Percentiles rank a stretch among this genome's conserved stretches.
Evolutionary conservation across 2,888 invertebrate genomes (phyloP).

Genomic region (Latrodectus hesperus): DNA sequence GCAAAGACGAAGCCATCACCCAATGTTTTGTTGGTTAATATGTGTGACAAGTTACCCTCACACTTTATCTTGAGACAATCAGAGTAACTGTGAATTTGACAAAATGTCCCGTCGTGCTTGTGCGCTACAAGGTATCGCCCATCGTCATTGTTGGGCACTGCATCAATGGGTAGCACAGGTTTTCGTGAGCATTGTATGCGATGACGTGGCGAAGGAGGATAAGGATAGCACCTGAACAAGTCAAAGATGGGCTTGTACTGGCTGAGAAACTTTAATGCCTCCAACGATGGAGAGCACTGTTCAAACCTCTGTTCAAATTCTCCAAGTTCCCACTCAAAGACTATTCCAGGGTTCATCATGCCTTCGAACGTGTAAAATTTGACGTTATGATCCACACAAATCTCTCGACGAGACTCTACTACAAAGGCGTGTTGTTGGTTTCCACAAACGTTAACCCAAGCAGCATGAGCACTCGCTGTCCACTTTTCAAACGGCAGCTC

Average conservation of each 20-base stretch:
- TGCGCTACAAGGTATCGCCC: neutral
- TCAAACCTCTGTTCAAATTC: neutral
- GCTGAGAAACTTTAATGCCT: neutral
- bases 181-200: neutral
- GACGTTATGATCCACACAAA: neutral
- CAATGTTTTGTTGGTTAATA: neutral
- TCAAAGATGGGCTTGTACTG: neutral
- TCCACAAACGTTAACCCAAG: neutral
- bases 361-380: neutral
- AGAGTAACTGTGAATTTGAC: neutral
- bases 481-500: neutral
- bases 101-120: neutral
- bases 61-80: neutral
- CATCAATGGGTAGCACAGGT: neutral
- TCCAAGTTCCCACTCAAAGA: neutral
- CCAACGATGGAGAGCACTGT: fast-evolving
- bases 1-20: neutral
- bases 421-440: neutral
- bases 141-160: neutral
- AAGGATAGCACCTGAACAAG: neutral
- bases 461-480: neutral
- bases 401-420: neutral
- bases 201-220: neutral
- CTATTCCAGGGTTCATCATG: neutral
- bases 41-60: neutral